Evolutionary conservation across 2,113 vertebrate genomes (phyloP), one percentile per base, ranked within the genome.

Genomic region (Falcunculus frontatus): DNA sequence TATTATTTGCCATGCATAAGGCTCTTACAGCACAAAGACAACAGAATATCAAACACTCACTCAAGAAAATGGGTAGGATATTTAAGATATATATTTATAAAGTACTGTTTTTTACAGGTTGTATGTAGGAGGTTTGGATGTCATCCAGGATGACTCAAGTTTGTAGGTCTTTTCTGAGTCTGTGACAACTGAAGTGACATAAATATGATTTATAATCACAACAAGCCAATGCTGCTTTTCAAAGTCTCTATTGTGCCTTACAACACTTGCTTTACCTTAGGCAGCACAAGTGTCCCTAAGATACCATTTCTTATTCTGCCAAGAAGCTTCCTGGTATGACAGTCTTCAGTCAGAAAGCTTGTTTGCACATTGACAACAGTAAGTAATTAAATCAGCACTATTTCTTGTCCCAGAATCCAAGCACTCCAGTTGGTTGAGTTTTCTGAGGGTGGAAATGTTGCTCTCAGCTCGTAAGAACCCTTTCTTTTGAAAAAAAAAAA

Each of bases 111-210:
- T 90, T 97, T 89, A 55, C 68, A 92, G 72, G 42, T 83, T 91
- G n/a, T 30, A 35, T 80, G 68, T 84, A 69, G 91, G 78, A 96
- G 67, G 63, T 39, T 87, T 87, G 92, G 60, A 29, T 75, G 27
- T 89, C 50, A 89, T 84, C 85, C 93, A 96, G 89, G 67, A 93
- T 97, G 91, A 97, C 33, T 96, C 62, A 85, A 93, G 50, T 87
- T 97, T 90, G 41, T 75, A 59, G 97, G 76, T 47, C 55, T 93
- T 93, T 82, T 88, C 42, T 77, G 73, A 96, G 39, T 42, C 76
- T 74, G 49, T 94, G 85, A 95, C 86, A 96, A 95, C 37, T 11
- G 10, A 96, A 96, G 84, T 86, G 94, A 93, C 22, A 35, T 75
- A 92, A 97, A 95, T 95, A 87, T 56, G 21, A 89, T 90, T 92